Evolutionary conservation across 1,140 invertebrate genomes (phyloP), one percentile per base, ranked within the genome.

Genomic region (Drosophila bipectinata): DNA sequence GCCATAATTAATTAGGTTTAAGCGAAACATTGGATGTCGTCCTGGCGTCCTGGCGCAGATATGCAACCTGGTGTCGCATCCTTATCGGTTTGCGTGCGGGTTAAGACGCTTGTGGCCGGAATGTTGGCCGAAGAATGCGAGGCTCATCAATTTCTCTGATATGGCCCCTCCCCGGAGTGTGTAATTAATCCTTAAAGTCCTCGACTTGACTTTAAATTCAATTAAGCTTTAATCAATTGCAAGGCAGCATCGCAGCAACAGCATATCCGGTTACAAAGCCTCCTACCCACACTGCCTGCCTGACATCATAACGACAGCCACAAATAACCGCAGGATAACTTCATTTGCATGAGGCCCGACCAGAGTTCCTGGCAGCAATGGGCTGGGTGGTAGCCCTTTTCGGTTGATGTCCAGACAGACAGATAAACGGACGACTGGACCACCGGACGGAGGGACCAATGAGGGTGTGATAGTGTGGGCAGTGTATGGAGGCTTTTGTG

Each of bases 261-360:
- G 54, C 68, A 73, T 63, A 83, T 79, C 60, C 58, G 66, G 75
- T 44, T 75, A 64, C 55, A 24, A n/a, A 45, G 30, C 34, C 28
- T 44, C 24, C 30, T 28, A 10, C 59, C 15, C 18, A 44, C 45
- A 47, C 28, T 56, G 71, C 56, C 28, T 56, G 71, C 53, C 63
- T 57, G 76, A 85, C 83, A 85, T 68, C 55, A 75, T 77, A 79
- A 75, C 83, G 82, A 87, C 83, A 82, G 82, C 66, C 62, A 88
- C 83, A 87, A 87, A 87, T 87, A 87, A 88, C 82, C 83, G 79
- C 83, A 88, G 83, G 82, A 87, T 88, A 82, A 88, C 82, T 87
- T 87, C 83, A 88, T 87, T 87, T 87, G 79, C 83, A 87, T 87
- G 83, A 66, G 57, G 44, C 63, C 47, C 7, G 71, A 15, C 53